Base-by-base conservation (phyloP, 2,113 vertebrate genomes). In the Fukomys damarensis region DNA sequence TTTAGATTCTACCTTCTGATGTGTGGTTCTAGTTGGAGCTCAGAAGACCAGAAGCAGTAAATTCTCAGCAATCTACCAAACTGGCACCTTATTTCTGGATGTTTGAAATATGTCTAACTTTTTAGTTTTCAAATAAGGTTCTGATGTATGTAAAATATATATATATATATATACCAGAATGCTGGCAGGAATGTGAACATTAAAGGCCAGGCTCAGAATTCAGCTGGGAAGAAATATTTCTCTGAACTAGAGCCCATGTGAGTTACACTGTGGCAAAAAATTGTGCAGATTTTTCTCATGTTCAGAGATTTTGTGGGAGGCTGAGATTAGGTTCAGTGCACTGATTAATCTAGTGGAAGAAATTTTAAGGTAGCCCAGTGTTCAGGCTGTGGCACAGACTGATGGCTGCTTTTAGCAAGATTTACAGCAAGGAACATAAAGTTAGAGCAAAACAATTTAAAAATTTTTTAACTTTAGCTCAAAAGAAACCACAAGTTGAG, bases 71-170 rank as follows among this genome's bases (percentile, higher is more conserved):
- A 22, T 4, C 91, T 43, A 84, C 41, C 91, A 80, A 85, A 87
- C 35, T 66, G 52, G 16, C 86, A 32, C 28, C 26, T 46, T 80
- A 74, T 11, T 89, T 95, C 77, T 52, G 35, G 58, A 82, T 86
- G 63, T 41, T 87, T 58, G 24, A 89, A 70, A 30, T 63, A 77
- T 17, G 2, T 84, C 30, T 89, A 61, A 61, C 24, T 70, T 91
- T 76, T 90, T 76, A 91, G 79, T 74, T 88, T 83, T 38, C 56
- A 96, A 85, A 83, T 79, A 72, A 70, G 87, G 26, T 7, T 74
- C 80, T 86, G 70, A 72, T 63, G 12, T 8, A 66, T 41, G 41
- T 46, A 76, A 76, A 76, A 43, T n/a, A n/a, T n/a, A n/a, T n/a
- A n/a, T n/a, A n/a, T n/a, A n/a, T n/a, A n/a, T n/a, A 46, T 3